Evolutionary conservation across 2,888 invertebrate species (phyloP), one percentile per base, ranked within the genome.

Genomic region (Adelognathus sp.): DNA sequence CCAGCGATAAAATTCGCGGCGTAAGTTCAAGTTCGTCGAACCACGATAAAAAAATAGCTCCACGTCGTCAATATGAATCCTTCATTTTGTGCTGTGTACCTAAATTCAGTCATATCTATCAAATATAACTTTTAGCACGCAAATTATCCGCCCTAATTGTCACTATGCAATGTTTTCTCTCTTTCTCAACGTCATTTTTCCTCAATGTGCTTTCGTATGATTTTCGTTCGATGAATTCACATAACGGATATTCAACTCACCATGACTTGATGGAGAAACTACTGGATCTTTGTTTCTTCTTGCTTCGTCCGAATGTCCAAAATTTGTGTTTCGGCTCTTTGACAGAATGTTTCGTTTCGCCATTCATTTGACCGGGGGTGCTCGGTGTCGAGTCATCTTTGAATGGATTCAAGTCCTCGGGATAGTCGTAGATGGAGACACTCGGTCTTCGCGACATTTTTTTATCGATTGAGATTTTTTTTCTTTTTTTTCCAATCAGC

Each of bases 351-450:
- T 87, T 86, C 1, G 67, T 79, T 16, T 86, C 86, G 4, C 80
- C 82, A 7, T 80, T 80, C 2, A 82, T 64, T 39, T 73, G 76
- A 3, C 39, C 56, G 50, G 82, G 79, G 27, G 52, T 54, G 4
- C 39, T 50, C 24, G 69, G 46, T 3, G 94, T 93, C 82, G 94
- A 94, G 67, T 94, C 95, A 84, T 95, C 95, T 81, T 94, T 94
- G 90, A 96, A 96, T 21, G 96, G 96, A 91, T 96, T 96, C 81
- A 96, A 92, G 89, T 96, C 95, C 87, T 96, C 95, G 54, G 96
- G 96, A 90, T 96, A 96, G 90, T 96, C 94, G 89, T 95, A 93
- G 85, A 95, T 93, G 60, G 95, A 94, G 82, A 92, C 84, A 64
- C 88, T 88, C 41, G 92, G 91, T 89, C 93, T 93, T 84, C 93